Base-by-base conservation (phyloP, 2,113 vertebrate genomes). In the Pogonocichla stellata region DNA sequence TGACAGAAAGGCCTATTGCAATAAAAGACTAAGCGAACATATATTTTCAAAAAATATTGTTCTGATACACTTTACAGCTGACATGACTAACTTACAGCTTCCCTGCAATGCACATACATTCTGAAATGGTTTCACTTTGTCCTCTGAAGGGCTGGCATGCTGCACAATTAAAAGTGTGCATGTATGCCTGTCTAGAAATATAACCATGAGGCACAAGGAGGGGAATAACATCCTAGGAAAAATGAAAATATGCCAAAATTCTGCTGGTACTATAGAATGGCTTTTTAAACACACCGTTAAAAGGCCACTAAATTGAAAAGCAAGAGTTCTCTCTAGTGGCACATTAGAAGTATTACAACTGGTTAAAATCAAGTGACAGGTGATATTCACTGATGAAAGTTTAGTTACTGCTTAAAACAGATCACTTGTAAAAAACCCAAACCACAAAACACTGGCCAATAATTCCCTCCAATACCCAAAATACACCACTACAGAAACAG, bases 281-380 rank as follows among this genome's bases (percentile, higher is more conserved):
- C 20, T 64, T 95, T 90, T 90, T 25, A 87, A 66, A 88, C 9
- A 56, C 36, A 28, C 4, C 3, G 6, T 23, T 72, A 56, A 50
- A 78, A 92, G 14, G 38, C 25, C 25, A 19, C 25, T 60, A 67
- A 60, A 90, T 19, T 57, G 26, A 88, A 58, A 85, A 47, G 0
- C 93, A 74, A 74, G 88, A 86, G 92, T 36, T 90, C 95, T 29
- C 96, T 94, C 96, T 94, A 94, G 93, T 64, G 96, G 94, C 40
- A 85, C 12, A 50, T 29, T 10, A 34, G 33, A 26, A 87, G 86
- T 61, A 95, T 8, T 92, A 86, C 93, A 97, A 60, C 51, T 60
- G 43, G 19, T 70, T 67, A 73, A 91, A 88, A 75, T 38, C 38
- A 61, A 73, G 34, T 36, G 47, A 65, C 24, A 57, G 24, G 45